These are phyloP conservation scores for Acipenser oxyrinchus DNA, from an alignment of 2,797 vertebrate genomes.

Conservation along the genomic window DNA sequence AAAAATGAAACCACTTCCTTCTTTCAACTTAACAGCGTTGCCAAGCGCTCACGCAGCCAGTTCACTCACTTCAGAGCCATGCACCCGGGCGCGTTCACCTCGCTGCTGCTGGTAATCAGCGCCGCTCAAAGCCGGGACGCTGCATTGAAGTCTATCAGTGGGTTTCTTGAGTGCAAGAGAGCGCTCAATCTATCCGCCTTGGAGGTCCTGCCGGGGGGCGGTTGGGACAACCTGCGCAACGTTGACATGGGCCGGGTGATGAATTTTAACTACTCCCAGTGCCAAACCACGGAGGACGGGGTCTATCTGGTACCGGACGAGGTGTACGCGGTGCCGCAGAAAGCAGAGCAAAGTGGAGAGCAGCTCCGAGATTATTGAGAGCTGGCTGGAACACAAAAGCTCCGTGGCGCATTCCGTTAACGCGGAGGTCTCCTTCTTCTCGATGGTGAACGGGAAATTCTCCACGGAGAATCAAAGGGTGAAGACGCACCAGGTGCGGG, in stretches of 20 bases:
- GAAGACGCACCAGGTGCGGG: conserved; percentile 77
- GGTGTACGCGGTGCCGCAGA: conserved; percentile 73
- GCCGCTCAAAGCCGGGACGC: too few species aligned
- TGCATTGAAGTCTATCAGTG: conserved; percentile 27
- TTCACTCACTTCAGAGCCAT: too few species aligned
- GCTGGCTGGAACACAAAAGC: conserved; percentile 75
- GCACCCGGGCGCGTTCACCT: too few species aligned
- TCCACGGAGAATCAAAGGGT: conserved; percentile 64
- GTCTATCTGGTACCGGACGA: conserved; percentile 78
- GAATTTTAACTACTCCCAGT: conserved; percentile 66
- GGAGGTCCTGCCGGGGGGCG: conserved; percentile 79
- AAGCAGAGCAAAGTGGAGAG: conserved; percentile 77
- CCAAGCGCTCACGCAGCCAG: too few species aligned
- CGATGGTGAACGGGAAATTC: conserved; percentile 70
- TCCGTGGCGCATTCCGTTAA: conserved; percentile 66
- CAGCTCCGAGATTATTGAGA: conserved; percentile 74
- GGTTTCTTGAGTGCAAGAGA: conserved; percentile 57
- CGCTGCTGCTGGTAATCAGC: too few species aligned
- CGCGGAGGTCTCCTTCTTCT: conserved; percentile 55
- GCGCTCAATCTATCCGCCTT: conserved; percentile 52
- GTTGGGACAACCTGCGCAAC: conserved; percentile 88
- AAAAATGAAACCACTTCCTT: too few species aligned
- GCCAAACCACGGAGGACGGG: conserved; percentile 77
- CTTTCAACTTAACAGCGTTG: too few species aligned
- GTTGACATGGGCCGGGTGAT: conserved; percentile 79